Evolutionary conservation across 2,113 vertebrate species (phyloP).

Genomic region (Megaleporinus macrocephalus): DNA sequence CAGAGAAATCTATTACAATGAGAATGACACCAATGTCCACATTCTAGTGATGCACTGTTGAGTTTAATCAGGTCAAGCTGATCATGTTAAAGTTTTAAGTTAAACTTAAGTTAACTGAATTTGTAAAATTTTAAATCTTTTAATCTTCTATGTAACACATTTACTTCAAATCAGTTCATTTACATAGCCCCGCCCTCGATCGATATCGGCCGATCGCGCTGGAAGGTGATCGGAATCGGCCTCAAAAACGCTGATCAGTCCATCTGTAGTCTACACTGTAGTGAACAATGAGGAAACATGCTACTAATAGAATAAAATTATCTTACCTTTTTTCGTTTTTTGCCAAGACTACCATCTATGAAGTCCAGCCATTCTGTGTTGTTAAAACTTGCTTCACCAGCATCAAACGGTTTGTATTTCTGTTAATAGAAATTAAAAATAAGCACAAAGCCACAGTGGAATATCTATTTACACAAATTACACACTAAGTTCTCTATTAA

Average conservation of each 20-base stretch:
- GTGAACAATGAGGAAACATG: no score
- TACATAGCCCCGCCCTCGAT: no score
- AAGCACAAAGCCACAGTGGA: background rate
- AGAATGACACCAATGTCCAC: background rate
- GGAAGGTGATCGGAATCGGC: no score
- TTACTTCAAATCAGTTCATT: no score
- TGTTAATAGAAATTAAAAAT: constrained; percentile 15
- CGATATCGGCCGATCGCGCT: no score
- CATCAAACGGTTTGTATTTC: constrained; percentile 61
- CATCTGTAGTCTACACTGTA: no score
- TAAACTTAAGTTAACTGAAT: no score
- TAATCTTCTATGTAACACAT: no score
- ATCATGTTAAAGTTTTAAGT: no score
- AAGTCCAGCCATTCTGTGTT: constrained; percentile 66
- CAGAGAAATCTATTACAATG: background rate
- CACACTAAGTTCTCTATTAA: background rate
- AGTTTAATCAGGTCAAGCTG: background rate
- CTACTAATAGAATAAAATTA: background rate
- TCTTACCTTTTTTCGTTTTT: constrained; percentile 62
- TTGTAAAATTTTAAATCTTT: no score
- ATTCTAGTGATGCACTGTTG: background rate
- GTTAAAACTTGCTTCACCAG: constrained; percentile 62
- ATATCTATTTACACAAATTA: background rate
- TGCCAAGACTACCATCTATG: constrained; percentile 56
- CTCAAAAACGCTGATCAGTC: no score